Evolutionary conservation across 2,888 invertebrate species (phyloP).

Genomic region (Epinotia bilunana): DNA sequence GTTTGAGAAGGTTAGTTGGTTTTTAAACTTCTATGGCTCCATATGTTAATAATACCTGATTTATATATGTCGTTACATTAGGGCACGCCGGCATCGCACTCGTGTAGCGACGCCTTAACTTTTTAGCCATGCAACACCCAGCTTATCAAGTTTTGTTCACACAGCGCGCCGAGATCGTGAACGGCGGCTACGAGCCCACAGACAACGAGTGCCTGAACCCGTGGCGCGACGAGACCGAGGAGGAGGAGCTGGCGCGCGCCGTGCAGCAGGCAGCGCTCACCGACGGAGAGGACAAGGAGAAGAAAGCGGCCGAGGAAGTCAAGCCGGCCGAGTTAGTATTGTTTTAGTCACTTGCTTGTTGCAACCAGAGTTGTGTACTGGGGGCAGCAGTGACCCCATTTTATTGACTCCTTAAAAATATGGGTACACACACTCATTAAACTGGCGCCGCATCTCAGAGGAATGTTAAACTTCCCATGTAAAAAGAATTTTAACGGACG

Average conservation of each 20-base stretch:
- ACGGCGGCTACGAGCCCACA: slow-evolving; percentile 93
- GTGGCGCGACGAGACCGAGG: slow-evolving; percentile 90
- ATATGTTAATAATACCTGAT: no score
- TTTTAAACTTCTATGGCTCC: neutral
- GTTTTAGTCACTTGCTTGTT: neutral
- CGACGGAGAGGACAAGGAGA: slow-evolving; percentile 68
- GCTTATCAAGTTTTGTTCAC: slow-evolving; percentile 4
- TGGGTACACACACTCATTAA: no score
- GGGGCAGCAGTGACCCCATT: no score
- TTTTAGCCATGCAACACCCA: no score
- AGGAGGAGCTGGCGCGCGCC: slow-evolving; percentile 87
- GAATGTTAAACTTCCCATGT: no score
- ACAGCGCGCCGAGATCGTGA: slow-evolving; percentile 85
- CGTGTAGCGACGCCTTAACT: no score
- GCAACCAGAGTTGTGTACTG: no score
- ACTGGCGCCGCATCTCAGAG: no score
- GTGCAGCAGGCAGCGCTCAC: slow-evolving; percentile 86
- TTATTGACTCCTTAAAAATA: no score
- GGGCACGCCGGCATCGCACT: no score
- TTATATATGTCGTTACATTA: no score
- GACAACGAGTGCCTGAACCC: slow-evolving; percentile 96
- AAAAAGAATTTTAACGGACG: no score
- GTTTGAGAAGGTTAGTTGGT: slow-evolving; percentile 88
- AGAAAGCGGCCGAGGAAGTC: slow-evolving; percentile 59
- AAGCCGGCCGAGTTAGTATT: slow-evolving; percentile 71